Base-by-base conservation (phyloP, 1,140 invertebrate genomes). In the Trachymyrmex septentrionalis region DNA sequence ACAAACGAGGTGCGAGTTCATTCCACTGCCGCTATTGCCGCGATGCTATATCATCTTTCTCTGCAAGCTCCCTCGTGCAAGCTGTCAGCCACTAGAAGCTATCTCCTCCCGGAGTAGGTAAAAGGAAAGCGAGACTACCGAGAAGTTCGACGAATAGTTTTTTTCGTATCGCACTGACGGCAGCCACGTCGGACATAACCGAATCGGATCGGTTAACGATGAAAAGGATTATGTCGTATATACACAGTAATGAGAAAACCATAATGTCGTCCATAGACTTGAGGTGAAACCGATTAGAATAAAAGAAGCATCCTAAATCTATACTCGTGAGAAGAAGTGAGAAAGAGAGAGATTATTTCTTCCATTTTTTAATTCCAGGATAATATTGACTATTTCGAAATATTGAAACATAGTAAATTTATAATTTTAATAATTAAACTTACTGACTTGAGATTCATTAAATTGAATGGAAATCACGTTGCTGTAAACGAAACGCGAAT, bases 1-100 rank as follows among this genome's bases (percentile, higher is more conserved):
- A 85, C 53, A 87, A 87, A 87, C 53, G 86, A 87, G 86, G 50
- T 50, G 82, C 71, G 71, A 87, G 86, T 84, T 84, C 69, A 84
- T 84, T 24, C 27, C 34, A 50, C 50, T 34, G 16, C 10, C 6
- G 21, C 21, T 24, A 57, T 72, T 55, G 44, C 59, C 19, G 64
- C 24, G 80, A 84, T 75, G 57, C 80, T 84, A 73, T 57, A 84
- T 84, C 80, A 84, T 84, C 80, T 84, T 73, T 57, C 7, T n/a
- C 38, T 10, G 5, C 66, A 24, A 69, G 66, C 38, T 67, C 64
- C n/a, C 64, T 27, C 3, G 66, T 44, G 21, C 50, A 72, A 81
- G 66, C 55, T 84, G 80, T 61, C 69, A 84, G 44, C 27, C 38
- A 24, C 27, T n/a, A 30, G n/a, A 9, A 67, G 44, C 55, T 16